Evolutionary conservation across 2,797 vertebrate species (phyloP).

Genomic region (Melanotaenia trifasciata): DNA sequence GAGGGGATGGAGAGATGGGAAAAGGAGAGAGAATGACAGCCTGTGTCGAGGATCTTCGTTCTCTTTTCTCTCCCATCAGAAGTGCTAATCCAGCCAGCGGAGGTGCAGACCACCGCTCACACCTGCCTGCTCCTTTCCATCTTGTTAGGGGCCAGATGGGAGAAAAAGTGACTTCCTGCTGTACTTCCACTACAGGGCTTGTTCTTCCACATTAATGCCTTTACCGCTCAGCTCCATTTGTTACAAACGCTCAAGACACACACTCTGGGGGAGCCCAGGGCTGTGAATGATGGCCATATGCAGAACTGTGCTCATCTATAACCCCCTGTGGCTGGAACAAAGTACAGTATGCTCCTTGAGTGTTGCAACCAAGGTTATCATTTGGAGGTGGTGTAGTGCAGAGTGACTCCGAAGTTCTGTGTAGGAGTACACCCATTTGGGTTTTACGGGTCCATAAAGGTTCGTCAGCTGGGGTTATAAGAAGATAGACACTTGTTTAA

Average conservation of each 20-base stretch:
- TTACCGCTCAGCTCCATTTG: conserved; percentile 73
- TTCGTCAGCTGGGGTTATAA: conserved; percentile 38
- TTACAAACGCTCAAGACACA: conserved; percentile 74
- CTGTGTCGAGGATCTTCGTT: conserved; percentile 36
- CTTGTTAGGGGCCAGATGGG: conserved; percentile 78
- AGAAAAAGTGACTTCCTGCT: conserved; percentile 73
- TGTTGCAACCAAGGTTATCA: conserved; percentile 73
- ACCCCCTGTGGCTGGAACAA: conserved; percentile 75
- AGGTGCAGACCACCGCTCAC: conserved; percentile 67
- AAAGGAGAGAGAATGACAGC: conserved; percentile 58
- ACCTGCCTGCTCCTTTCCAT: conserved; percentile 69
- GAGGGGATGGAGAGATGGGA: conserved; percentile 37
- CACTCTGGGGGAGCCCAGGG: conserved; percentile 74
- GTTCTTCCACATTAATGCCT: conserved; percentile 76
- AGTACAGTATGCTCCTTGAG: conserved; percentile 74
- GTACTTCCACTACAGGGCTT: conserved; percentile 75
- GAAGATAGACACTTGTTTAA: conserved; percentile 37
- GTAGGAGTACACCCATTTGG: not conserved
- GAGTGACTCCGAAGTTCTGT: conserved; percentile 36
- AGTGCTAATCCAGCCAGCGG: conserved; percentile 74
- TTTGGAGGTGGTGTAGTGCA: conserved; percentile 59
- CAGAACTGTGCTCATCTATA: conserved; percentile 75
- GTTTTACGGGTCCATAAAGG: conserved; percentile 22
- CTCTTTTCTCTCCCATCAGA: conserved; percentile 73
- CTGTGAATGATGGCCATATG: conserved; percentile 83